Conservation (phyloP, 2,888 invertebrate genomes). For the Abrostola triplasia region DNA sequence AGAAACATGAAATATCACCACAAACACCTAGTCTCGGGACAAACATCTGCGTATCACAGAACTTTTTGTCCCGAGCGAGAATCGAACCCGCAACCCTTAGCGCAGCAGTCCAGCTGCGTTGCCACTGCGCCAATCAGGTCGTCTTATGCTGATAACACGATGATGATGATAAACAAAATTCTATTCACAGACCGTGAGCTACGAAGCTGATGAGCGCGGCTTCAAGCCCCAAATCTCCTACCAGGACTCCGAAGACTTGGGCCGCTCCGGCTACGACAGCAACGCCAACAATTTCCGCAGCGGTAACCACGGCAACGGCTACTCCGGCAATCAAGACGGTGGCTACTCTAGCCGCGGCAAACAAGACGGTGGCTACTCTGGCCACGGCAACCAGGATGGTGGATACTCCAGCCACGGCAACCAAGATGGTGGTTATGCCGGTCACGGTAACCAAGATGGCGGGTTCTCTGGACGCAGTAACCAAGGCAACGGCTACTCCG, state of each 20-base stretch:
- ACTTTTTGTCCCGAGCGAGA: too few relatives aligned
- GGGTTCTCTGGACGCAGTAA: slow-evolving; percentile 49
- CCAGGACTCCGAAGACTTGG: slow-evolving; percentile 84
- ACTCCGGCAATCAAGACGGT: background rate
- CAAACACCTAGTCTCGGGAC: too few relatives aligned
- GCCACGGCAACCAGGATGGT: slow-evolving; percentile 54
- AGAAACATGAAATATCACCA: too few relatives aligned
- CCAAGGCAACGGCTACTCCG: slow-evolving; percentile 36
- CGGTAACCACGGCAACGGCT: slow-evolving; percentile 42
- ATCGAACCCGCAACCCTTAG: too few relatives aligned
- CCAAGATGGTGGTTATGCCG: slow-evolving; percentile 54
- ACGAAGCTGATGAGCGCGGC: slow-evolving; percentile 90
- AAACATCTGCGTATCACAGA: too few relatives aligned
- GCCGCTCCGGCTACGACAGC: slow-evolving; percentile 74
- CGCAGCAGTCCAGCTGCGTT: too few relatives aligned
- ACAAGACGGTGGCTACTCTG: slow-evolving; percentile 34
- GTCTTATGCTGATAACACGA: too few relatives aligned
- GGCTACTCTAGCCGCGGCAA: slow-evolving; percentile 45
- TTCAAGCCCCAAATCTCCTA: slow-evolving; percentile 91
- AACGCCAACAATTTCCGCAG: slow-evolving; percentile 70
- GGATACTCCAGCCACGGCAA: slow-evolving; percentile 43
- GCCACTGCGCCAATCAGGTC: too few relatives aligned
- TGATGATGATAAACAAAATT: background rate
- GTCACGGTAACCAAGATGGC: slow-evolving; percentile 40
- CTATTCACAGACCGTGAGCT: slow-evolving; percentile 88